Evolutionary conservation across 2,113 vertebrate genomes (phyloP).

Genomic region (Ceyx melanurus): DNA sequence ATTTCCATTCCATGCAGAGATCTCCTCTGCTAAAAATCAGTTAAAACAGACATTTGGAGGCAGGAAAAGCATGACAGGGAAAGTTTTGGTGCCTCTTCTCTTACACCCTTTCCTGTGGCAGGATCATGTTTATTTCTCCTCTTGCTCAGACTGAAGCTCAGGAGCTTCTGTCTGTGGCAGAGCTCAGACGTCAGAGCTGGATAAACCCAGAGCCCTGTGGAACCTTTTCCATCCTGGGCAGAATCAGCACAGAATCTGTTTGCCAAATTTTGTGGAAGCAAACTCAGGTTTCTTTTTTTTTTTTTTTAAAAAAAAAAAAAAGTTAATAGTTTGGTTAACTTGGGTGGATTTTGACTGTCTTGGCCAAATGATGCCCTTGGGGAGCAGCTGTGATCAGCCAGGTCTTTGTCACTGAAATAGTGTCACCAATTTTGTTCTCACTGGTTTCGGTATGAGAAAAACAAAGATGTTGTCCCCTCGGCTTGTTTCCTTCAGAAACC

Average conservation of each 20-base stretch:
- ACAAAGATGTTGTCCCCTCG: neutral
- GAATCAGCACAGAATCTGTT: neutral
- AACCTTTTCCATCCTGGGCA: neutral
- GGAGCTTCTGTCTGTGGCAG: too few species aligned
- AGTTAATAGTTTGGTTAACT: neutral
- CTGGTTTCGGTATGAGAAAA: neutral
- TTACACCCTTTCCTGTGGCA: neutral
- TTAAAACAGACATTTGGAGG: neutral
- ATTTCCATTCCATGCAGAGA: neutral
- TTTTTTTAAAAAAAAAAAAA: neutral
- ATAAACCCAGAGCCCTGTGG: neutral
- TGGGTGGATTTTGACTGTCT: neutral
- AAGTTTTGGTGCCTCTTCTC: neutral
- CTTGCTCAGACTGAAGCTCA: neutral
- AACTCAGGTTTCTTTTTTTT: neutral
- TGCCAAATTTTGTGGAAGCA: neutral
- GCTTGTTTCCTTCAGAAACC: neutral
- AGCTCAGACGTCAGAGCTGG: neutral
- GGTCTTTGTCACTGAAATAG: neutral
- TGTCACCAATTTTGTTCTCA: neutral
- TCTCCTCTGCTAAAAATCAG: neutral
- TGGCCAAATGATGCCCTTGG: neutral
- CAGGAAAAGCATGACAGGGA: neutral
- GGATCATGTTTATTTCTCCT: neutral
- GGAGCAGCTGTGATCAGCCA: fast-evolving